Evolutionary conservation across 2,113 vertebrate genomes (phyloP).

Genomic region (Narcine bancroftii): DNA sequence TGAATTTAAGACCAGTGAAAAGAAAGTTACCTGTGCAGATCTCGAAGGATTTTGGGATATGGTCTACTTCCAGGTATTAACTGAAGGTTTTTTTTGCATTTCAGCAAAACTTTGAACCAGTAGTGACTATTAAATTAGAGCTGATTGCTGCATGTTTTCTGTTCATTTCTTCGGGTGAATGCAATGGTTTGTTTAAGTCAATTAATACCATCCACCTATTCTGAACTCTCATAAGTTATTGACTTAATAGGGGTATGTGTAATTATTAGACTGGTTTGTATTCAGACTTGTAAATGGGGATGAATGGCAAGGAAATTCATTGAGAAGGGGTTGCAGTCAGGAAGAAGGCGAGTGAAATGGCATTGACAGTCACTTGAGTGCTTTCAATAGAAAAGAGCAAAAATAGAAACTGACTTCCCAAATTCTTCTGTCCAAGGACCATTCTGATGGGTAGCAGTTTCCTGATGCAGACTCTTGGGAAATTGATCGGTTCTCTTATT

Average conservation of each 20-base stretch:
- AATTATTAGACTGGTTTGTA: no score
- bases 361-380: not conserved
- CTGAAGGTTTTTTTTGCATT: not conserved
- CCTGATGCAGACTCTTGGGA: no score
- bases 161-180: not conserved
- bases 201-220: not conserved
- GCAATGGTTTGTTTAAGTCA: not conserved
- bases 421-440: not conserved
- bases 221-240: not conserved
- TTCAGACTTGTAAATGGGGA: no score
- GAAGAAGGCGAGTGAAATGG: not conserved
- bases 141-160: not conserved
- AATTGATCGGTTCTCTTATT: not conserved
- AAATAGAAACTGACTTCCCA: not conserved
- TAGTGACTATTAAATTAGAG: no score
- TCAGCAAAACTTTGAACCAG: no score
- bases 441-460: no score
- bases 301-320: not conserved
- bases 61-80: conserved; percentile 69
- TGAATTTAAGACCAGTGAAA: conserved; percentile 74
- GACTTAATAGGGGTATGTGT: not conserved
- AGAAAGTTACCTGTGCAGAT: conserved; percentile 75
- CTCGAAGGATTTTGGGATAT: conserved; percentile 98
- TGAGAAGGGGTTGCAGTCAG: not conserved
- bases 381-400: not conserved